Percentiles rank a stretch among this genome's conserved stretches.
Evolutionary conservation across 2,797 vertebrate species (phyloP).

Genomic region (Microctenopoma lineatum): DNA sequence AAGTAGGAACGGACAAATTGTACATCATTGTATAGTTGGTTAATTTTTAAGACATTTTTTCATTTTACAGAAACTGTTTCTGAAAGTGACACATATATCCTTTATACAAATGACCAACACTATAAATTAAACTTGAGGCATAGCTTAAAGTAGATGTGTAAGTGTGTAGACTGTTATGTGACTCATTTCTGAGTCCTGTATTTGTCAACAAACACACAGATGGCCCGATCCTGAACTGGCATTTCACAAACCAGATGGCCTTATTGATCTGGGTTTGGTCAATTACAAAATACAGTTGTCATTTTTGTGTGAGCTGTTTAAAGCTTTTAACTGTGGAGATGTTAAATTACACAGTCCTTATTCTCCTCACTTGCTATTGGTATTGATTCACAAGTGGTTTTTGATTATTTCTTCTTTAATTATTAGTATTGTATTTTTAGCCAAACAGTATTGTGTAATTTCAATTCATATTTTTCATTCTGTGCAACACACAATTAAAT

Average conservation of each 20-base stretch:
- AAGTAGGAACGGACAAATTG: too few relatives aligned
- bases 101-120: too few relatives aligned
- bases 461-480: not conserved
- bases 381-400: too few relatives aligned
- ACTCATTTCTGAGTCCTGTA: too few relatives aligned
- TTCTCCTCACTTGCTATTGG: too few relatives aligned
- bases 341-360: too few relatives aligned
- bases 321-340: too few relatives aligned
- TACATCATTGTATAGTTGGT: not conserved
- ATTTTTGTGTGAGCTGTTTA: too few relatives aligned
- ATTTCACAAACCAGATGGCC: conserved; percentile 27
- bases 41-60: not conserved
- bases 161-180: too few relatives aligned
- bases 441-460: too few relatives aligned
- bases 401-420: not conserved
- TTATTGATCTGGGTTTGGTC: conserved; percentile 31
- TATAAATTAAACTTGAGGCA: not conserved
- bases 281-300: conserved; percentile 11
- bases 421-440: not conserved
- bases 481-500: not conserved
- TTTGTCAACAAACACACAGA: not conserved
- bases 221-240: not conserved
- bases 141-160: not conserved
- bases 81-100: not conserved
- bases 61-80: not conserved